Percentiles rank a stretch among this genome's conserved stretches.
Conservation (phyloP, 1,140 invertebrate genomes). For the Trachymyrmex cornetzi region DNA sequence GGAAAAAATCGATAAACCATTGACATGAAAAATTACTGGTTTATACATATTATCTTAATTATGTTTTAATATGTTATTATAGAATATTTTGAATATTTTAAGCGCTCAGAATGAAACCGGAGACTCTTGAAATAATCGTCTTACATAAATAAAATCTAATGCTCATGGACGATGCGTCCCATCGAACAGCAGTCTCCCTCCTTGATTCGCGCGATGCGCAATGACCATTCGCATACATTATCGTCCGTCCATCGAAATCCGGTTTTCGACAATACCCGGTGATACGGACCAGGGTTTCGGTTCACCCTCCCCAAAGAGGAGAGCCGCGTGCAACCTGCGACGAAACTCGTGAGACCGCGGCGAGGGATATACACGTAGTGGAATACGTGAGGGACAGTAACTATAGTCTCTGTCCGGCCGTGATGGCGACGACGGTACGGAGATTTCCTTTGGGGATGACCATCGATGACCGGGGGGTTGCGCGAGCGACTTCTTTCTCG, state of each 20-base stretch:
- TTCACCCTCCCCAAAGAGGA: constrained; percentile 65
- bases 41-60: background rate
- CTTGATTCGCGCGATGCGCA: constrained; percentile 32
- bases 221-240: constrained; percentile 73
- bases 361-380: constrained; percentile 52
- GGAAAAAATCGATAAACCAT: background rate
- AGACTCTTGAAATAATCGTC: background rate
- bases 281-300: constrained; percentile 66
- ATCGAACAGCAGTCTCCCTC: constrained; percentile 33
- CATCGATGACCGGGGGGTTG: constrained; percentile 79
- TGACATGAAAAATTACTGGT: background rate
- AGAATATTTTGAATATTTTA: background rate
- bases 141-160: constrained; percentile 29
- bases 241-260: constrained; percentile 72
- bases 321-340: constrained; percentile 69
- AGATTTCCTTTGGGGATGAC: constrained; percentile 81
- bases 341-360: constrained; percentile 58
- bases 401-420: constrained; percentile 69
- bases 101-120: background rate
- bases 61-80: background rate
- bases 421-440: constrained; percentile 31
- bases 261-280: constrained; percentile 75
- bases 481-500: constrained; percentile 69
- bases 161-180: constrained; percentile 7
- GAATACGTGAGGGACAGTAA: constrained; percentile 68